Conservation (phyloP, 1,140 invertebrate genomes). For the Himalopsyche phryganea region DNA sequence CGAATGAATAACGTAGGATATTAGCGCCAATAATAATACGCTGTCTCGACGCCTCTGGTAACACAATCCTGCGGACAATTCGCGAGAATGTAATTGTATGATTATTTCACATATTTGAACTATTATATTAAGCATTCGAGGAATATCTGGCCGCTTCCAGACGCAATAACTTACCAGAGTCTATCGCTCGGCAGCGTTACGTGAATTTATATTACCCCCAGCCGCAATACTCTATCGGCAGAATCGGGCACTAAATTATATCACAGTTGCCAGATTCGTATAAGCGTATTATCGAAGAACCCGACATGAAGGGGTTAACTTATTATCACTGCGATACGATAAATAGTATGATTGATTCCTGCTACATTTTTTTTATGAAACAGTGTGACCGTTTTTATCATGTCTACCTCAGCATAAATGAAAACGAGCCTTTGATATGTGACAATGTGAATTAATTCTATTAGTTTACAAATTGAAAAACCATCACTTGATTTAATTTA, state of each 20-base stretch:
- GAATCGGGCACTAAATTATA: conserved; percentile 31
- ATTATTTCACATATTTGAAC: conserved; percentile 27
- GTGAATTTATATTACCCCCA: conserved; percentile 12
- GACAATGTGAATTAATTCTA: too few species aligned
- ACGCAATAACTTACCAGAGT: conserved; percentile 18
- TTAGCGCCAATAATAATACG: too few species aligned
- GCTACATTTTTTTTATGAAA: too few species aligned
- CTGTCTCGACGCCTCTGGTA: too few species aligned
- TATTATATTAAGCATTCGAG: conserved; percentile 15
- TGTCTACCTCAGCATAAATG: too few species aligned
- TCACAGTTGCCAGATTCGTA: conserved; percentile 29
- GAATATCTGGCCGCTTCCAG: conserved; percentile 18
- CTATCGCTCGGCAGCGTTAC: conserved; percentile 13
- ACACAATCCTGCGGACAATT: neutral
- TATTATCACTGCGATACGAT: neutral
- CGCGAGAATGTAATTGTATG: conserved; percentile 23
- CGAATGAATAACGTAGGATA: too few species aligned
- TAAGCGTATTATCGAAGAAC: conserved; percentile 28
- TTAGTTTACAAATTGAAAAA: too few species aligned
- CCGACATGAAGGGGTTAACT: conserved; percentile 1
- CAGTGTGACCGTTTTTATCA: too few species aligned
- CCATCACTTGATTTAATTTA: too few species aligned
- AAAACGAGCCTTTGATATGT: too few species aligned
- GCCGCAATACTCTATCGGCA: neutral
- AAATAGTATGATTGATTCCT: neutral